Percentiles rank a stretch among this genome's conserved stretches.
phyloP scores from a whole-genome alignment of 2,888 invertebrate species.

The Slavum lentiscoides region DNA sequence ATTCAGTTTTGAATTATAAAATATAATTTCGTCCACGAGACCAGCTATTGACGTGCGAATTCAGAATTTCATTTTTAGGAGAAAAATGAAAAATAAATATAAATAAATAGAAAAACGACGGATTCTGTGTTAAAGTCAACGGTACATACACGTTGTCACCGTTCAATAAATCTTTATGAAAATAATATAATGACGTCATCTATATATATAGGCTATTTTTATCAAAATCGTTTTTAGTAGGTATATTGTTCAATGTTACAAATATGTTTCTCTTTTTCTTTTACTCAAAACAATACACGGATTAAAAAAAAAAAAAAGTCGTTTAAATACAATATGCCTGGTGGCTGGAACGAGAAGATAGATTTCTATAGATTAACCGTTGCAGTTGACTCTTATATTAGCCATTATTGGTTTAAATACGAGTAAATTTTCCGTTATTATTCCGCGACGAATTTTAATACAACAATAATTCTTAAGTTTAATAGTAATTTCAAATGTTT shows the following conservation, averaged over 20 bases:
- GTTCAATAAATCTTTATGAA: conserved; percentile 3
- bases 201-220: neutral
- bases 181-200: neutral
- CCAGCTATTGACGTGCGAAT: neutral
- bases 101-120: too few species aligned
- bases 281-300: neutral
- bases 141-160: neutral
- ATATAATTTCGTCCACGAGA: neutral
- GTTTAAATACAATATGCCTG: too few species aligned
- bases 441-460: too few species aligned
- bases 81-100: too few species aligned
- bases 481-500: neutral
- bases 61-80: neutral
- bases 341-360: too few species aligned
- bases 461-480: too few species aligned
- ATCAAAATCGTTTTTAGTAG: neutral
- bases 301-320: too few species aligned
- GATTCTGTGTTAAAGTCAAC: conserved; percentile 10
- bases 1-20: neutral
- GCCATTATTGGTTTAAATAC: too few species aligned
- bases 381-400: too few species aligned
- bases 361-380: too few species aligned
- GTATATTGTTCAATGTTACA: neutral
- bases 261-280: neutral
- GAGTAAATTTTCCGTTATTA: too few species aligned